Base-by-base conservation (phyloP, 2,888 invertebrate species). In the Tiliacea aurago region DNA sequence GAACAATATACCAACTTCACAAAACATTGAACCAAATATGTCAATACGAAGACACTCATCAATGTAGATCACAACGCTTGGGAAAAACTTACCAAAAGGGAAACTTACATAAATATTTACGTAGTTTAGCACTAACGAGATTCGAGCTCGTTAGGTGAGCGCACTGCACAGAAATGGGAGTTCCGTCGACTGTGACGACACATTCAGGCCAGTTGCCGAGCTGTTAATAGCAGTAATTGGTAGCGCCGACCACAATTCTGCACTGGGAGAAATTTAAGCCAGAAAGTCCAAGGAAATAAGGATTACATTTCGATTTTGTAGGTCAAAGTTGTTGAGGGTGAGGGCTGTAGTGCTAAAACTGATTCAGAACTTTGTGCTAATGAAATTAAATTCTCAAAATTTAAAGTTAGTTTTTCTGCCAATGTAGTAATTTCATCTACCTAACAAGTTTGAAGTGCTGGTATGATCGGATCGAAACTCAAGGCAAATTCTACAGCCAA, bases 131-230 rank as follows among this genome's bases (percentile, higher is more conserved):
- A 79, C 86, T 90, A 89, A 90, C 87, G 89, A 90, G 88, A 74
- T 80, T 67, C 67, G 65, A 83, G 80, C 87, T 90, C 90, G 88
- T 90, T 90, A 90, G 84, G 74, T 75, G 68, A 80, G 78, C 79
- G 82, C 66, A 70, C 51, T 73, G 76, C 73, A 73, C 77, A 81
- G 84, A 80, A 86, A 76, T 82, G 70, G 70, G 73, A 73, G 73
- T 76, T 76, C 72, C 84, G 70, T 83, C 78, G 66, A 82, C 87
- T 86, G 86, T 84, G 87, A 84, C 85, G 84, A 75, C 80, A 85
- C 76, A 77, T 86, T 82, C 80, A 85, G 79, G 76, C 67, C 68
- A 76, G 79, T 75, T 73, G 71, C 74, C 78, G 79, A 84, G 81
- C 83, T 84, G 86, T 80, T 88, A 83, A 86, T 82, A 76, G 78